Base-by-base conservation (phyloP, 2,797 vertebrate species). In the Valencia hispanica region DNA sequence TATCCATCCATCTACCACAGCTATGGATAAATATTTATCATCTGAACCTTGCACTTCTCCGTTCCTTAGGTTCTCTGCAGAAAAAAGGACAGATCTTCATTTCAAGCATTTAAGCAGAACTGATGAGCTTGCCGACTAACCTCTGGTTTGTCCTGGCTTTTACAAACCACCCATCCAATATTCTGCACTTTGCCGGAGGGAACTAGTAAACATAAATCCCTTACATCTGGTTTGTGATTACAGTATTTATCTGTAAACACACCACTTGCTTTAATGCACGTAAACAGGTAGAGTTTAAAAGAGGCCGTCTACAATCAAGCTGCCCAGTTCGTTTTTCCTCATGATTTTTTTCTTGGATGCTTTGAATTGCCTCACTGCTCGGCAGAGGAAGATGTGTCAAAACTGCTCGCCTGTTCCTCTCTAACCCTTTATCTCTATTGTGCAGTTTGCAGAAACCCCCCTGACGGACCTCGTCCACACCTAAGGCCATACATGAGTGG, bases 401-500 rank as follows among this genome's bases (percentile, higher is more conserved):
- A 90, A 91, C 22, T 20, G 86, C 74, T 61, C 25, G 75, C 73
- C 77, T 78, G 72, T 75, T 47, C 79, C 77, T 84, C 77, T 65
- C 51, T 75, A 15, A 2, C 80, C 70, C 80, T 84, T 82, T 91
- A 84, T 92, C 88, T 85, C 76, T 68, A 89, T 89, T 90, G 89
- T 89, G 85, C 86, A 90, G 87, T 30, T 77, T 77, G 83, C 78
- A 9, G 55, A 72, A 85, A 80, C 75, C 27, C 87, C 91, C 83
- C 86, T 59, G 84, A 86, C 80, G 85, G 90, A 82, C 88, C 84
- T 81, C 85, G 81, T 84, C 82, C 79, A 73, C 81, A 88, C 90
- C 87, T 89, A 72, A 77, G 82, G 89, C 90, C 82, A 89, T 89
- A 93, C 93, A 93, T 78, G 90, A 89, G 88, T 86, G 92, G 90